These are phyloP conservation scores for Melipona quadrifasciata DNA, from an alignment of 1,140 invertebrate species.

Conservation along the genomic window DNA sequence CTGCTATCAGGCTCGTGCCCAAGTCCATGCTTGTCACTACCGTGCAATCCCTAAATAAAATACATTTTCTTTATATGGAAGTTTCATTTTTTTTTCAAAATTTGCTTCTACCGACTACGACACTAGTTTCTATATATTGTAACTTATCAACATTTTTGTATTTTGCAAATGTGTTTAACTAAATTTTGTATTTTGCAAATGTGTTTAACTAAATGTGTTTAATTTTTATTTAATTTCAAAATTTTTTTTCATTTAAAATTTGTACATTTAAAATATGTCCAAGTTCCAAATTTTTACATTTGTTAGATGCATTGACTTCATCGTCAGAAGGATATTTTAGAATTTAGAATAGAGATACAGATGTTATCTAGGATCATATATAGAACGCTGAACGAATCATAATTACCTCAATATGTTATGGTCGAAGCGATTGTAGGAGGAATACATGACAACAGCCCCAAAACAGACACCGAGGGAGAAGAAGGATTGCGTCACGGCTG, in stretches of 20 bases:
- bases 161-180: too few species aligned
- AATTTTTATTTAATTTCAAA: too few species aligned
- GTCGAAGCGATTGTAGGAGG: conserved; percentile 91
- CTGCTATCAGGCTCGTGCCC: conserved; percentile 90
- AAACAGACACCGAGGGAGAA: conserved; percentile 89
- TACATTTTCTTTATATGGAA: not conserved
- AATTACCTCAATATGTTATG: conserved; percentile 91
- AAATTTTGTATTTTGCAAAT: too few species aligned
- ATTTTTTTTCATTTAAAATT: too few species aligned
- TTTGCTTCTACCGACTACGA: too few species aligned
- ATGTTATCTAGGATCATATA: not conserved
- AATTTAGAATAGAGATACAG: too few species aligned
- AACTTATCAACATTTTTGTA: too few species aligned
- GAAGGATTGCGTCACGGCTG: conserved; percentile 88
- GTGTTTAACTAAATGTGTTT: too few species aligned
- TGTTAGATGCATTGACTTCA: not conserved
- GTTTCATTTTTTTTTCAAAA: not conserved
- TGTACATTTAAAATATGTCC: too few species aligned
- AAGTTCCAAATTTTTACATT: too few species aligned
- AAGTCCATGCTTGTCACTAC: conserved; percentile 89
- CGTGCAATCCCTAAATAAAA: conserved; percentile 83
- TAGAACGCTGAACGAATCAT: accelerated
- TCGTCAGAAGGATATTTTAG: not conserved
- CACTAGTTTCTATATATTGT: too few species aligned
- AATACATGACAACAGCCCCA: conserved; percentile 90